Base-by-base conservation (phyloP, 2,888 invertebrate genomes). In the Caenorhabditis sp. region DNA sequence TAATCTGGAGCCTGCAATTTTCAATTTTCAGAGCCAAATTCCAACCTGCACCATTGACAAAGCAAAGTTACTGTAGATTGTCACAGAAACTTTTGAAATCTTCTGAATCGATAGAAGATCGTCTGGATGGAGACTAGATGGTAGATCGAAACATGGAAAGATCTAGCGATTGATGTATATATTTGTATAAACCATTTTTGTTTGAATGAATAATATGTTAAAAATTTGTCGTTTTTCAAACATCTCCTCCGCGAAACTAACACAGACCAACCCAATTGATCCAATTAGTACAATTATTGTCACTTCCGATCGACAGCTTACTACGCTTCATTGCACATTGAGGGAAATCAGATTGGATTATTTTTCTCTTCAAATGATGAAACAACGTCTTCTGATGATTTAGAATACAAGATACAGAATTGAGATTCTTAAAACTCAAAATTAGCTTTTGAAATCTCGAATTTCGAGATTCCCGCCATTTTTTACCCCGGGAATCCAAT, bases 1-100 rank as follows among this genome's bases (percentile, higher is more conserved):
- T 44, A 7, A 5, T 47, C n/a, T 19, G 5, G 19, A 16, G 3
- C 4, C 4, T 2, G 16, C 47, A 47, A 26, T 58, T 58, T 31
- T 19, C 4, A 0, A 28, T 58, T 38, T 59, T 59, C 59, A 59
- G 59, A 59, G 59, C 59, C 59, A 59, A 59, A 59, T 59, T 22
- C 59, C 59, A 6, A 59, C 59, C 2, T 59, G 59, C 59, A 59
- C 59, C 8, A 59, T 59, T 38, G 59, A 59, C 59, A 59, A 59
- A 22, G 38, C 59, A 19, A 59, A 59, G 19, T 22, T 59, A 19
- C 59, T 59, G n/a, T 59, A 38, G n/a, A 4, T 12, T 6, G 16
- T n/a, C n/a, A 31, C 14, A 12, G 31, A n/a, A 19, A 7, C n/a
- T 22, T 51, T 24, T 51, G 26, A 19, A 47, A 19, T 19, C 19